Evolutionary conservation across 2,113 vertebrate genomes (phyloP), one percentile per base, ranked within the genome.

Genomic region (Pachypanchax playfairii): DNA sequence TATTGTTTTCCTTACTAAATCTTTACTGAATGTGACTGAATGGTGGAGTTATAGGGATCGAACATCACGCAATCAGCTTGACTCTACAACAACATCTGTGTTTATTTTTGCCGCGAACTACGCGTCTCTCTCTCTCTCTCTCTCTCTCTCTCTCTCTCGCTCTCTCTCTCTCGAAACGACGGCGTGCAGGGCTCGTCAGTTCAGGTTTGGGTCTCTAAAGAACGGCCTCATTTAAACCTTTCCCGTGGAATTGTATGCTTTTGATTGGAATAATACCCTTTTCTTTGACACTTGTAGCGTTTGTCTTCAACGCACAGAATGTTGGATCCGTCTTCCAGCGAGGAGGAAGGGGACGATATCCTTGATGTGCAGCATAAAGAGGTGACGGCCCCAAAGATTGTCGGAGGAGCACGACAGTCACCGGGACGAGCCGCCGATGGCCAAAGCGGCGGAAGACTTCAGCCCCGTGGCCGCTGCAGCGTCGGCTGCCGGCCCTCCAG

Each of bases 261-360:
- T 25, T 22, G 9, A 11, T 50, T 9, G 11, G 12, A 24, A 14
- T 44, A 22, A 44, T 24, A 7, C 29, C 25, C 10, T 53, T 63
- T 70, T 70, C 58, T 42, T 4, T 36, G 58, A 56, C 79, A 58
- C 48, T 38, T 14, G 54, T 48, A 44, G 62, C 47, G 41, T 18
- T 36, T 38, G 43, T 56, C 35, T 50, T 50, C 20, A 21, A 60
- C 26, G 50, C 73, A 52, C 61, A 65, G 12, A 63, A 97, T 97
- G 95, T 90, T 97, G 89, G 95, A 96, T 82, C 95, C 95, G 70
- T 97, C 95, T 86, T 96, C 95, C 84, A 97, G 95, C 83, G 95
- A 97, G 79, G 95, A 97, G 79, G 95, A 97, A 86, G 93, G 94
- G 13, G 95, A 96, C 53, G 95, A 95, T 88, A 85, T 95, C 1